Evolutionary conservation across 2,797 vertebrate species (phyloP), one percentile per base, ranked within the genome.

Genomic region (Spondyliosoma cantharus): DNA sequence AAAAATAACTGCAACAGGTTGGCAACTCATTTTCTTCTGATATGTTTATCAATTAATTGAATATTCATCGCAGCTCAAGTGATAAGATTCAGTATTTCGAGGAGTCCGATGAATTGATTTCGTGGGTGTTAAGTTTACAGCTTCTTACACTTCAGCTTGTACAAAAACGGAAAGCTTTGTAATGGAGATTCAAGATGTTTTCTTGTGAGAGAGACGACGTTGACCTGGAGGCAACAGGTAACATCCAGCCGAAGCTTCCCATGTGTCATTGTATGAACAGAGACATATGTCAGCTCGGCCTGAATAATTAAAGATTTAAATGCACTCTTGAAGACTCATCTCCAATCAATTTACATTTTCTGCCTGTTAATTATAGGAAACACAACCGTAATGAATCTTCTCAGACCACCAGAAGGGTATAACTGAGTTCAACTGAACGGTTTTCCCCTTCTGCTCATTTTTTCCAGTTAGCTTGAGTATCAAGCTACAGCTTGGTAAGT

Each of bases 401-500:
- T 29, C 15, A 17, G 75, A 29, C 52, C 60, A 27, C 50, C 43
- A 57, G n/a, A 29, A 22, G 54, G 32, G 13, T 22, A 49, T 0
- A 4, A 56, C 49, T 24, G 22, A 67, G 46, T 72, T 46, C 16
- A 64, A 9, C 17, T 20, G 11, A 67, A 29, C 20, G 63, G 42
- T 54, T 56, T 78, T 75, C 20, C 57, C 37, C 68, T 50, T 59
- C 74, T 37, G 37, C 37, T 54, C 46, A 52, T 65, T 49, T 53
- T 49, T 76, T 66, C 58, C 64, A 64, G 52, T 83, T 60, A 68
- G 61, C 42, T 17, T 19, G n/a, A 61, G 70, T 80, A 78, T 87
- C 61, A 59, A 69, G 65, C 62, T 81, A 64, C 84, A 82, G 68
- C 24, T 71, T 69, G 76, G 57, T 61, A 50, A 65, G 73, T 4